Base-by-base conservation (phyloP, 2,888 invertebrate species). In the Amiota mariae region DNA sequence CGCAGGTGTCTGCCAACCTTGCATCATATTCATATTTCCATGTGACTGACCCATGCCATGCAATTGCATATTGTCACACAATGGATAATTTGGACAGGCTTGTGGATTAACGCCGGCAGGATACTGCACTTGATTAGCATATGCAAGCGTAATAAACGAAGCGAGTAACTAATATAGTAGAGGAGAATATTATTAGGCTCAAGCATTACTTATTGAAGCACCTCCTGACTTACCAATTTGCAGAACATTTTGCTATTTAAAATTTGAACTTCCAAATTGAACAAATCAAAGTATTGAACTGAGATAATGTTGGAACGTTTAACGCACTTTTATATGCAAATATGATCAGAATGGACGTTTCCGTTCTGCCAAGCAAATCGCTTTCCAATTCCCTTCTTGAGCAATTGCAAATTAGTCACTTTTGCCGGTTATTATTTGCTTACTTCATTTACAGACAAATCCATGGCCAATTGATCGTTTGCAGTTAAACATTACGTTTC, bases 81-180 rank as follows among this genome's bases (percentile, higher is more conserved):
- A 83, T 76, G 90, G 90, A 78, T 88, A 90, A 81, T 87, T 87
- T 73, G 90, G 90, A 78, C 90, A 90, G 51, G 87, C 81, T 47
- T 66, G 56, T 72, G 90, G 90, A 82, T 88, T 85, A 48, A 90
- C 84, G 48, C 88, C 88, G 71, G 88, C 88, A 61, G 89, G 89
- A 80, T 85, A 89, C 66, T 84, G 59, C 59, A 20, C 20, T 36
- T 36, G 36, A 36, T 36, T 54, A 54, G 54, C 54, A 54, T n/a
- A 54, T n/a, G 54, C 54, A 54, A 54, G 4, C 12, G 54, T 54
- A n/a, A 54, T 3, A 8, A 54, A n/a, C 13, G 54, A n/a, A n/a
- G 54, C 54, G 13, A 54, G 4, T n/a, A 12, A 54, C 54, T 54
- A 54, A 54, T 3, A 54, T 54, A 54, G n/a, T n/a, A 6, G 6